A percentile compares a stretch with the other conserved stretches of the same genome.
Evolutionary conservation across 2,797 vertebrate genomes (phyloP).

Genomic region (Lacerta viridis): DNA sequence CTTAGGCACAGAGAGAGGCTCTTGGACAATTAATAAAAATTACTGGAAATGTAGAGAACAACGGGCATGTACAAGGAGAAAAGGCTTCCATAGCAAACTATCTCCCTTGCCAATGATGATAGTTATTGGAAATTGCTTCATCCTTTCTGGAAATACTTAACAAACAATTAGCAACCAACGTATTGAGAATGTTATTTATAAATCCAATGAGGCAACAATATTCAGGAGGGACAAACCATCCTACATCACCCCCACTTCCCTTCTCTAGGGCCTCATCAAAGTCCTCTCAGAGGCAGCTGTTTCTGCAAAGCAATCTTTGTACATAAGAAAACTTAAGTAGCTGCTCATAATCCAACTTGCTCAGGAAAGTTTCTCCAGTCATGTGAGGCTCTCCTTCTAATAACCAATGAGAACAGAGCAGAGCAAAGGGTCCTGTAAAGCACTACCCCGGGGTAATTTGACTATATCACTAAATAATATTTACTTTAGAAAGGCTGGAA

Average conservation of each 20-base stretch:
- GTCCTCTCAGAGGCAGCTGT: not conserved
- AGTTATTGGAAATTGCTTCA: constrained; percentile 51
- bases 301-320: not conserved
- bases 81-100: not conserved
- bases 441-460: not conserved
- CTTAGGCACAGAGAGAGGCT: not conserved
- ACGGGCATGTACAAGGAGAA: not conserved
- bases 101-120: constrained; percentile 9
- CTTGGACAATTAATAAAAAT: not conserved
- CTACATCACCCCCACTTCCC: not conserved
- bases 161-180: constrained; percentile 50
- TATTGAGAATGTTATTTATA: constrained; percentile 36
- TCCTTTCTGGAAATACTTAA: constrained; percentile 52
- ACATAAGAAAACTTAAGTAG: not conserved
- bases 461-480: not conserved
- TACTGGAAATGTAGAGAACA: not conserved
- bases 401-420: not conserved
- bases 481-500: not conserved
- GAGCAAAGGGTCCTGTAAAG: not conserved
- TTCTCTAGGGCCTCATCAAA: constrained; percentile 12
- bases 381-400: accelerated
- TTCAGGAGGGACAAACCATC: constrained; percentile 28
- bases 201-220: not conserved
- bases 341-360: constrained; percentile 9
- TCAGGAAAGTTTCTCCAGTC: not conserved